phyloP scores from a whole-genome alignment of 2,888 invertebrate genomes.

The Limnephilus marmoratus region DNA sequence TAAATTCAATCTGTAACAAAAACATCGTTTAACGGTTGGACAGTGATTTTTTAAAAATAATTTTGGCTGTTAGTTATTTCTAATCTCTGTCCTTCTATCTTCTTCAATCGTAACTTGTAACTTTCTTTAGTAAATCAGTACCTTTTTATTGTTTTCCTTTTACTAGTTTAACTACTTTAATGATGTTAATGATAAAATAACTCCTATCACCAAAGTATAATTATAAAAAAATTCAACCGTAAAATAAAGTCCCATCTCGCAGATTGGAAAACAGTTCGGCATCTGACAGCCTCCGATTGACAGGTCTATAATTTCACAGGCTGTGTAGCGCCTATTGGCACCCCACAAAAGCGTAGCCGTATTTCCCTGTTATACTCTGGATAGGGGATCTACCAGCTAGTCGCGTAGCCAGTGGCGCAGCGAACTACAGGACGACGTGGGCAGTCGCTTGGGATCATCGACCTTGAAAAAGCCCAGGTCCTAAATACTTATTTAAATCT shows the following conservation, averaged over 20 bases:
- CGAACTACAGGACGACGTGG: background rate
- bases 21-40: too few species aligned
- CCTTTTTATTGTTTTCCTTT: background rate
- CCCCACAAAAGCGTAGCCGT: slow-evolving; percentile 60
- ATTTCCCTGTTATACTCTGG: slow-evolving; percentile 35
- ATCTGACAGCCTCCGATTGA: slow-evolving; percentile 64
- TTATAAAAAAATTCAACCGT: background rate
- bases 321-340: slow-evolving; percentile 62
- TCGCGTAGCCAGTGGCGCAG: background rate
- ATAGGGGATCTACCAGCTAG: background rate
- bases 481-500: background rate
- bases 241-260: background rate
- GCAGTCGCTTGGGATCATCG: background rate
- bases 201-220: too few species aligned
- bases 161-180: background rate
- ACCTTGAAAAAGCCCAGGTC: background rate
- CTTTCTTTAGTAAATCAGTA: too few species aligned
- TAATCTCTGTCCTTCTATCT: too few species aligned
- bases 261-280: slow-evolving; percentile 30
- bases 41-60: too few species aligned
- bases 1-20: too few species aligned
- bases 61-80: too few species aligned
- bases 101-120: too few species aligned
- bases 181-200: background rate
- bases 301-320: slow-evolving; percentile 65